Evolutionary conservation across 2,888 invertebrate genomes (phyloP).

Genomic region (Fragum fragum): DNA sequence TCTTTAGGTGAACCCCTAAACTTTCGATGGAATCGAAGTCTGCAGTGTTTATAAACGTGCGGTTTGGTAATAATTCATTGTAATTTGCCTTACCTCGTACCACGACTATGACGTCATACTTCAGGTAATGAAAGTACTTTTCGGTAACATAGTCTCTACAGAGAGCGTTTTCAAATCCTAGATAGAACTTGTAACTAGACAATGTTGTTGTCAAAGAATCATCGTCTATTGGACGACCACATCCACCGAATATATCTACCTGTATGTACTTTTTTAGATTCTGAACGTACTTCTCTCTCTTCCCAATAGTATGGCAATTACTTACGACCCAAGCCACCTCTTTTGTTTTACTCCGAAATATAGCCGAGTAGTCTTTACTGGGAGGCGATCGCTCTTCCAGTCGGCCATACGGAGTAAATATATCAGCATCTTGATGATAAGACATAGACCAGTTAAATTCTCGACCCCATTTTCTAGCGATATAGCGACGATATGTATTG

Average conservation of each 20-base stretch:
- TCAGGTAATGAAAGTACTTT: constrained; percentile 16
- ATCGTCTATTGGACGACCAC: neutral
- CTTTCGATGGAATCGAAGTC: constrained; percentile 75
- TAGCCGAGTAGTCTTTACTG: neutral
- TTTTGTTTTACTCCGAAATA: constrained; percentile 9
- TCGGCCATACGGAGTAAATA: constrained; percentile 1
- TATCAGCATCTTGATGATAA: constrained; percentile 11
- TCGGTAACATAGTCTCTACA: constrained; percentile 21
- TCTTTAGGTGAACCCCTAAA: constrained; percentile 31
- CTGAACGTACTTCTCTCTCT: constrained; percentile 12
- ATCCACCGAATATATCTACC: constrained; percentile 15
- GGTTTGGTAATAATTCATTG: constrained; percentile 74
- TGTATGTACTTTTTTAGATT: constrained; percentile 10
- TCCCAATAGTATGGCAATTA: neutral
- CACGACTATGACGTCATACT: constrained; percentile 22
- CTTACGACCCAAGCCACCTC: constrained; percentile 20
- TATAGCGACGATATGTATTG: neutral
- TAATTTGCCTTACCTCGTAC: constrained; percentile 82
- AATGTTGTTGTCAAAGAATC: neutral
- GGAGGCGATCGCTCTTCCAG: neutral
- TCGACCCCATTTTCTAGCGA: neutral
- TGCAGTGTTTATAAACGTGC: constrained; percentile 82
- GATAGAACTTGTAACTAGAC: constrained; percentile 19
- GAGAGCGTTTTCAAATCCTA: constrained; percentile 65
- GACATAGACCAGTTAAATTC: constrained; percentile 19